Conservation (phyloP, 2,113 vertebrate species). For the Gambusia affinis region DNA sequence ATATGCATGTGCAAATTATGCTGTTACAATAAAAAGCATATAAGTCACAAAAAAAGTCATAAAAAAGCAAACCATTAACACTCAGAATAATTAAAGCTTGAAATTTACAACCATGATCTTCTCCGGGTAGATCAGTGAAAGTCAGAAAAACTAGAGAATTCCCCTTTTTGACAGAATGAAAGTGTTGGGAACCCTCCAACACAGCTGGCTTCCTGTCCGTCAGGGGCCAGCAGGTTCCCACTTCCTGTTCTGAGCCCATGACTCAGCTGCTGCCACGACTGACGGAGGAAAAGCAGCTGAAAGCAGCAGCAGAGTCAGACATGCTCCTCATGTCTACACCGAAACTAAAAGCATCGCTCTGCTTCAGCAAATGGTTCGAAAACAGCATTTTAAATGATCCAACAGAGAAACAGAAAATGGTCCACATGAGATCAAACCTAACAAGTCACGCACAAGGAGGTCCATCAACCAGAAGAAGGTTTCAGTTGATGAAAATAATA, state of each 20-base stretch:
- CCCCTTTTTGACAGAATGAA: too few species aligned
- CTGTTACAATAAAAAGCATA: conserved; percentile 36
- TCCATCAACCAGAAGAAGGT: not conserved
- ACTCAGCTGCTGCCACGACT: too few species aligned
- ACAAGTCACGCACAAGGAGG: not conserved
- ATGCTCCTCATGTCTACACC: too few species aligned
- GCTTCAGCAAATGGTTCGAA: not conserved
- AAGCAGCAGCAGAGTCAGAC: too few species aligned
- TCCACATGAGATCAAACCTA: not conserved
- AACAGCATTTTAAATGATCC: not conserved
- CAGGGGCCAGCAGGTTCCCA: too few species aligned
- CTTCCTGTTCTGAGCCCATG: too few species aligned
- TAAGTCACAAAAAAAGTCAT: not conserved
- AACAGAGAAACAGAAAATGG: not conserved
- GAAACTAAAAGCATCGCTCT: not conserved
- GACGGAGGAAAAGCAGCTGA: too few species aligned
- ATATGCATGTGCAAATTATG: conserved; percentile 53
- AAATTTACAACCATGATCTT: conserved; percentile 35
- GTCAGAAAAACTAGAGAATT: not conserved
- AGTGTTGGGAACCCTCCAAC: too few species aligned
- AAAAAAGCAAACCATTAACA: conserved; percentile 19
- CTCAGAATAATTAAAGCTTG: not conserved
- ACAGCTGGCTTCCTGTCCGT: too few species aligned
- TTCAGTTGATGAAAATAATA: not conserved
- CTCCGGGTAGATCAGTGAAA: not conserved